Base-by-base conservation (phyloP, 1,140 invertebrate genomes). In the Drosophila ananassae region DNA sequence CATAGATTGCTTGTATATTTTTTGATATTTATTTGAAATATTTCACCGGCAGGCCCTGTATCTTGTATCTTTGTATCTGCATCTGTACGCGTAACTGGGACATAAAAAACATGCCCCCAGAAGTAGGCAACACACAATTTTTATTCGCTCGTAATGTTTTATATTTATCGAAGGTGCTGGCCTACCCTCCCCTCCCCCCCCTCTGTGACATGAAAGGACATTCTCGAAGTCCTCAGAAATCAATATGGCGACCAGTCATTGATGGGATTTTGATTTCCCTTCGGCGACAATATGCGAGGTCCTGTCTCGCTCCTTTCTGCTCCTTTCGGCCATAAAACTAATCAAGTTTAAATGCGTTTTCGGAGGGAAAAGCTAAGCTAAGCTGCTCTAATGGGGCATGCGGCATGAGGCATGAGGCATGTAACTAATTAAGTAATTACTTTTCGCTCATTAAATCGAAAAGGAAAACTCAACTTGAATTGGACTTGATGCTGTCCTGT, bases 341-440 rank as follows among this genome's bases (percentile, higher is more conserved):
- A 87, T 87, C 82, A 87, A 89, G 78, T 82, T 87, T 87, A 87
- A 87, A 87, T 87, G 83, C 79, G 74, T 82, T 60, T 68, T 68
- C 47, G 67, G 58, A 34, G 9, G 10, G 54, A 75, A 76, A 39
- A 78, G 10, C 37, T n/a, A 12, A 41, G 39, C 41, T 37, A 85
- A 85, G 82, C 82, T 87, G 64, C 82, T 72, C 72, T 76, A 85
- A 85, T 85, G 79, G 71, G 5, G 12, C 61, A 51, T 10, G 21
- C 39, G 22, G 30, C 50, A 30, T 24, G 28, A 50, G 24, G 61
- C 72, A 61, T 34, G 61, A 41, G 17, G 54, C 51, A 68, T 13
- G 32, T 41, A 80, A 89, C 82, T 87, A 87, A 87, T 87, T 87
- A 87, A 87, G 82, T 87, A 87, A 87, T 87, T 87, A 87, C 82